Base-by-base conservation (phyloP, 2,113 vertebrate genomes). In the Nyctereutes procyonoides region DNA sequence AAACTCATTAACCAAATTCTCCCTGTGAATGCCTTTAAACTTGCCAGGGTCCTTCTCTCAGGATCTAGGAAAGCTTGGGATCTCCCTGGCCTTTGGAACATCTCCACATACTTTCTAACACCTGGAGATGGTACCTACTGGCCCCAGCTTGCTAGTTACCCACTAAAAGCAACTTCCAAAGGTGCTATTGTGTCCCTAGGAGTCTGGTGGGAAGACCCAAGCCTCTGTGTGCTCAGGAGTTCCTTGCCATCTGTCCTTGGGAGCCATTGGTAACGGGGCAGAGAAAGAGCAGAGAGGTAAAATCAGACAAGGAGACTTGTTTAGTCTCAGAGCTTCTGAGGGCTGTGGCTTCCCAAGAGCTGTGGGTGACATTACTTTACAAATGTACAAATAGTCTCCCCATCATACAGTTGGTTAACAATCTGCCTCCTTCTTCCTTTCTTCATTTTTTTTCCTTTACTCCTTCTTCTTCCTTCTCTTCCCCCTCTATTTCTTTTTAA, bases 11-110 rank as follows among this genome's bases (percentile, higher is more conserved):
- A 95, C 69, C 90, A 97, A 97, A 97, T 88, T 96, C 65, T 95
- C 89, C 96, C 93, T 24, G 77, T 86, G 83, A 97, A 98, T 97
- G 92, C 97, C 96, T 98, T 97, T 92, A 95, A 97, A 93, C 84
- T 92, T 97, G 60, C 89, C 93, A 93, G 86, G 60, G 69, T 58
- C 48, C 22, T 95, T 95, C 60, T 93, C 74, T 74, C 38, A 84
- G 35, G 62, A 94, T 60, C 80, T 93, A 93, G 92, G 71, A 88
- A 97, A 87, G 58, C 10, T 60, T 96, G 48, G 73, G 35, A 67
- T 95, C 69, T 3, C 83, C 53, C 87, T 92, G 74, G 83, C 53
- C 92, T 92, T 94, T 97, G 89, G 77, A 93, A 91, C 32, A 92
- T 95, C 86, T 94, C 69, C 83, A 69, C 81, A 80, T 74, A 91